These are phyloP conservation scores for Phenganax marumi DNA, from an alignment of 92 coral and sea anemone genomes.

Conservation along the genomic window DNA sequence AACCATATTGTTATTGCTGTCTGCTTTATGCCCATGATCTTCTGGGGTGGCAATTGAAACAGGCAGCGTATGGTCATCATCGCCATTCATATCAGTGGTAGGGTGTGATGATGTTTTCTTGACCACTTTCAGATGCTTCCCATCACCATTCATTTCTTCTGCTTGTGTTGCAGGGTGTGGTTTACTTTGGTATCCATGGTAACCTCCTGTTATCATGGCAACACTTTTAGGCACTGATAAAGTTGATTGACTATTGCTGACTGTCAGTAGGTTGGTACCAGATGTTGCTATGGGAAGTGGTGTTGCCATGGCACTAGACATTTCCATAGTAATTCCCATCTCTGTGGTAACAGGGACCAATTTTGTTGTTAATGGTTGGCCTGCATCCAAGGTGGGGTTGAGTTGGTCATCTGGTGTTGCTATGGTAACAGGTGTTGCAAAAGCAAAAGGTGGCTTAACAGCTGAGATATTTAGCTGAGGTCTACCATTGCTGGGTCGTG, in stretches of 20 bases:
- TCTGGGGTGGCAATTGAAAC: background rate
- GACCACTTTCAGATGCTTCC: too few relatives aligned
- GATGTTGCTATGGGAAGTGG: background rate
- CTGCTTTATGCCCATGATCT: background rate
- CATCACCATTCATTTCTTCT: background rate
- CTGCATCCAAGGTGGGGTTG: background rate
- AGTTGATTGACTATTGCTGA: background rate
- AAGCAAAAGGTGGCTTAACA: background rate
- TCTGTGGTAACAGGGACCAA: background rate
- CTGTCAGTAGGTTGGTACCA: background rate
- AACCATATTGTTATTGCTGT: background rate
- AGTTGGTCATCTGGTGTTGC: background rate
- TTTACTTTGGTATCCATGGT: background rate
- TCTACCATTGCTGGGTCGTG: background rate
- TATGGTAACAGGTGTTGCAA: background rate
- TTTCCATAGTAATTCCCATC: too few relatives aligned
- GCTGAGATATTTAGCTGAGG: background rate
- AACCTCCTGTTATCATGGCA: background rate
- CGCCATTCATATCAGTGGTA: background rate
- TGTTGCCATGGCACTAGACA: background rate
- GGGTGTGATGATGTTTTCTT: background rate
- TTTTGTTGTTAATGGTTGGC: background rate
- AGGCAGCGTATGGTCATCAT: background rate
- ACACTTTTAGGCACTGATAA: background rate
- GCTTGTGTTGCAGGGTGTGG: background rate